Evolutionary conservation across 1,140 invertebrate species (phyloP), one percentile per base, ranked within the genome.

Genomic region (Neoseiulus cucumeris): DNA sequence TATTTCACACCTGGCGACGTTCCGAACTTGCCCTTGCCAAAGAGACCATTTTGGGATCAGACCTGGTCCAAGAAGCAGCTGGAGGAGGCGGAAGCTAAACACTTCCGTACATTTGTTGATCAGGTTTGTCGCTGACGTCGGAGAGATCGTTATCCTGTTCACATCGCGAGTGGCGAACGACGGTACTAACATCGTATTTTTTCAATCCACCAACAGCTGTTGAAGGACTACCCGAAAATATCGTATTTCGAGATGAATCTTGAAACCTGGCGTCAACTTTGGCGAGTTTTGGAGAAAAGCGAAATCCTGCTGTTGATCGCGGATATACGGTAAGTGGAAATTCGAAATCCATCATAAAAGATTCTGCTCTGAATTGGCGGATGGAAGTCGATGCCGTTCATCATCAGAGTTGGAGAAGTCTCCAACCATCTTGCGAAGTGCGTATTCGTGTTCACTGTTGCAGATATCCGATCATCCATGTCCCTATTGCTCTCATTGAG

Each of bases 221-320:
- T 75, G 65, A 67, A 84, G 81, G 76, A 82, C 64, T 86, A 85
- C 73, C 67, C 85, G 14, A 75, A 80, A 1, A 70, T 86, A 9
- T 85, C 84, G 73, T 85, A 84, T 69, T 91, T 90, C 76, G 90
- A 94, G 74, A 73, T 92, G 39, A 94, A 94, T 77, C 75, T 93
- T 68, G 90, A 94, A 77, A 92, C 89, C 0, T 94, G 91, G 91
- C 74, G 91, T 25, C 91, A 94, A 72, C 74, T 94, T 42, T 93
- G 91, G 91, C 79, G 90, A 66, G 89, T 93, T 1, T 72, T 90
- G 9, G 91, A 94, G 76, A 90, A 91, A 80, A 87, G 87, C 7
- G 90, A 94, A 70, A 80, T 93, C 65, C 71, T 93, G 1, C 76
- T 93, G 1, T 78, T 90, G 9, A 86, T 93, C 69, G 84, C 88